phyloP scores from a whole-genome alignment of 2,888 invertebrate genomes.

The Tenthredo notha region DNA sequence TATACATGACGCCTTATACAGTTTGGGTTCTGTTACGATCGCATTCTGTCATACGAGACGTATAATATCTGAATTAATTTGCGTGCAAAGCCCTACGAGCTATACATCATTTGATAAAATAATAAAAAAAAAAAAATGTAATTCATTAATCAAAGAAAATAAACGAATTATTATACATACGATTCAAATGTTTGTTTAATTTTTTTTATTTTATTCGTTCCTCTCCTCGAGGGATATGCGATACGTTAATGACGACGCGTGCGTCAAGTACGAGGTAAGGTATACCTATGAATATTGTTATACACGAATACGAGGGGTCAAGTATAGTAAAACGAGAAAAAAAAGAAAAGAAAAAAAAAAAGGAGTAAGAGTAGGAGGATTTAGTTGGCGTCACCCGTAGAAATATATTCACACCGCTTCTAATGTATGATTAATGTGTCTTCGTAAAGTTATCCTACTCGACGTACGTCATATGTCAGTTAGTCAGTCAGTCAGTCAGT shows the following conservation, averaged over 20 bases:
- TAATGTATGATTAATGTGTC: slow-evolving; percentile 37
- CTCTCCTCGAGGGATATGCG: not conserved
- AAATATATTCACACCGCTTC: slow-evolving; percentile 39
- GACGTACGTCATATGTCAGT: slow-evolving; percentile 10
- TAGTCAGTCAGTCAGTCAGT: slow-evolving; percentile 16
- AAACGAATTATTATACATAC: no score
- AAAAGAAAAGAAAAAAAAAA: not conserved
- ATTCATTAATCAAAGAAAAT: not conserved
- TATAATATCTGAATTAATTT: not conserved
- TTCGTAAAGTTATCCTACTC: not conserved
- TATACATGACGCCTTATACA: slow-evolving; percentile 2
- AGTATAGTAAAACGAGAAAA: not conserved
- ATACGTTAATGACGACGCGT: not conserved
- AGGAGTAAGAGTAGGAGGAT: not conserved
- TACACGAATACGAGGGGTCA: not conserved
- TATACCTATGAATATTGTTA: not conserved
- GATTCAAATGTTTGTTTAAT: no score
- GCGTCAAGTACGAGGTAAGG: slow-evolving; percentile 16
- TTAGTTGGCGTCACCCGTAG: slow-evolving; percentile 19
- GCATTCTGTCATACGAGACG: not conserved
- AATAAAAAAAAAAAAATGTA: not conserved
- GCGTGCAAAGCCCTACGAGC: not conserved
- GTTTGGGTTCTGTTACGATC: not conserved
- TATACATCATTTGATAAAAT: not conserved
- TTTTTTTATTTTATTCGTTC: not conserved